Base-by-base conservation (phyloP, 2,797 vertebrate genomes). In the Gallirallus australis region DNA sequence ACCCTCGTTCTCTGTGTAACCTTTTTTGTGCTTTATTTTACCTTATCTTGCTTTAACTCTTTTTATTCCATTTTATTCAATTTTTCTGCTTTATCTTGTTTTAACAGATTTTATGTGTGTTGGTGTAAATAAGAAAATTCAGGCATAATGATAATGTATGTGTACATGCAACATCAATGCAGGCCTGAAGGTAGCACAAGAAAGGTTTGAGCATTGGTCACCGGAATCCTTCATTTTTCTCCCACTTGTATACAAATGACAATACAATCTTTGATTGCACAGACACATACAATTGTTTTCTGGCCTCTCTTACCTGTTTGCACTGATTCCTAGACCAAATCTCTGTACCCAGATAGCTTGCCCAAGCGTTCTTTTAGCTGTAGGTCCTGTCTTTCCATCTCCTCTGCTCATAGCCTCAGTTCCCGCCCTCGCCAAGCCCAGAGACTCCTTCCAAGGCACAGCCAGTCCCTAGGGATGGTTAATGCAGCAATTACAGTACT, bases 171-270 rank as follows among this genome's bases (percentile, higher is more conserved):
- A 76, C 37, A 37, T 11, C 37, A 37, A 54, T n/a, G 40, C 31
- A 15, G n/a, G 24, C 57, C 45, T 87, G 24, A 65, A 91, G 37
- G 17, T 37, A 37, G 16, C 14, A n/a, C 8, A 11, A 7, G 61
- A 42, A 39, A 37, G 37, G 42, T 75, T 83, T 71, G 17, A 28
- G 47, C 42, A 14, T 50, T 12, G 3, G 0, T 48, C 47, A 52
- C 35, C 12, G 28, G 76, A 59, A 23, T 52, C 42, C 30, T 48
- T 73, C 19, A 30, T 70, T 92, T 82, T 82, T 4, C 9, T 83
- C 14, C 9, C 6, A 0, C 1, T 37, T 71, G 5, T 45, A 12
- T 53, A 15, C 3, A 3, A 16, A 19, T 0, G 1, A n/a, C 45
- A 47, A 9, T 21, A 11, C 6, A 40, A 15, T 19, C n/a, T 80